Evolutionary conservation across 1,140 invertebrate genomes (phyloP), one percentile per base, ranked within the genome.

Genomic region (Batillaria attramentaria): DNA sequence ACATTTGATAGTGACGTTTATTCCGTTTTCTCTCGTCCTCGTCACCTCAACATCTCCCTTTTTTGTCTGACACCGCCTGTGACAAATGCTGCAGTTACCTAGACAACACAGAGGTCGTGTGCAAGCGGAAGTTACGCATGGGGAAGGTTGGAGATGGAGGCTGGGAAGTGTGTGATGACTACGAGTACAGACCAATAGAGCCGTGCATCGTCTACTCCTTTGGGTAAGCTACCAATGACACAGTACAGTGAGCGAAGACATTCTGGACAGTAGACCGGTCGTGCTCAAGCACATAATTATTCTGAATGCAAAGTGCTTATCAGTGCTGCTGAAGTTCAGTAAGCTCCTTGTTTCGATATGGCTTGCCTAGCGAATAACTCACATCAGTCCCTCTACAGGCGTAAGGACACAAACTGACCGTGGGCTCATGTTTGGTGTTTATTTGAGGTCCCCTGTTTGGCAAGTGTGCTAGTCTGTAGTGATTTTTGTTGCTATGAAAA

Each of bases 151-250:
- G 74, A 1, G 87, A 87, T 66, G 87, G 87, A 18, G 87, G 87
- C 3, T 88, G 86, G 85, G 86, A 88, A 60, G 77, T 88, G n/a
- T 88, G 87, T 83, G 85, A 84, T 74, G 87, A 88, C 54, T 28
- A 42, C 18, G 62, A 77, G 54, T 84, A 78, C 72, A 66, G 83
- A 62, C 87, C 86, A 16, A 18, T 16, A 0, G 46, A 72, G 0
- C 72, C 75, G 20, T 87, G 85, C 66, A 57, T 88, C 31, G 84
- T 87, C 8, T 88, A 88, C 69, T 88, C 87, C 5, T 86, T 87
- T 76, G 85, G 85, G 83, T 87, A 77, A 78, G 84, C n/a, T 42
- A 39, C 31, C 39, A n/a, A 20, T n/a, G 18, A 2, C 35, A 3
- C 2, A 39, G 18, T 41, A 41, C 31, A 16, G 1, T 33, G 39